These are phyloP conservation scores for Phenganax marumi DNA, from an alignment of 92 coral and sea anemone species.

Conservation along the genomic window DNA sequence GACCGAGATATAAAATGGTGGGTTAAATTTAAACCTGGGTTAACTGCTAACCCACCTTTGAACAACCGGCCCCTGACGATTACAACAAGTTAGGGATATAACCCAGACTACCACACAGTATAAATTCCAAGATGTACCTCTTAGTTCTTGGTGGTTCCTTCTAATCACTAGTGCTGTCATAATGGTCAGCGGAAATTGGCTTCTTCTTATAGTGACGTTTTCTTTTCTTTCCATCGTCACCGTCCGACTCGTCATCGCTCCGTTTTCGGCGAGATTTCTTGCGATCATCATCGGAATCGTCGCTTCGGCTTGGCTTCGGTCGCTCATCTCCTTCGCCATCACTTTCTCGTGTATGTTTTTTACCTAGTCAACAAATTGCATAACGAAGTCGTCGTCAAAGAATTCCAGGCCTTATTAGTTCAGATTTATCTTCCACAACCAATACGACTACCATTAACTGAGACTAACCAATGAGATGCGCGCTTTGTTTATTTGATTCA, in stretches of 20 bases:
- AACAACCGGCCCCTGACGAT: too few relatives aligned
- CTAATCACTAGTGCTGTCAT: slow-evolving; percentile 81
- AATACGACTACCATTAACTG: too few relatives aligned
- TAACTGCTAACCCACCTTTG: too few relatives aligned
- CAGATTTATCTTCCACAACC: too few relatives aligned
- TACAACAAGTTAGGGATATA: too few relatives aligned
- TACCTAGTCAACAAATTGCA: slow-evolving; percentile 47
- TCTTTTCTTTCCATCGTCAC: slow-evolving; percentile 66
- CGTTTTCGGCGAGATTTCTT: slow-evolving; percentile 47
- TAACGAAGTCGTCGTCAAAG: background rate
- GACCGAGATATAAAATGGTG: too few relatives aligned
- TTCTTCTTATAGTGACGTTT: slow-evolving; percentile 92
- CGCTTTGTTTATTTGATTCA: too few relatives aligned
- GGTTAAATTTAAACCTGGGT: too few relatives aligned
- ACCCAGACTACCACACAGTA: background rate
- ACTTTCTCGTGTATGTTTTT: slow-evolving; percentile 51
- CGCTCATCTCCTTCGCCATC: slow-evolving; percentile 32
- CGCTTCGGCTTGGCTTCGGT: slow-evolving; percentile 30
- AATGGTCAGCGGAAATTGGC: slow-evolving; percentile 91
- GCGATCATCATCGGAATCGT: slow-evolving; percentile 37
- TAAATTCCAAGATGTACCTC: background rate
- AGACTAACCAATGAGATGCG: too few relatives aligned
- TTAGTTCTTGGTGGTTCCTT: background rate
- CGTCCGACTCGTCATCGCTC: slow-evolving; percentile 40
- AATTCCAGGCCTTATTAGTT: too few relatives aligned